phyloP scores from a whole-genome alignment of 2,888 invertebrate species.

The Acanthopleura granulata region DNA sequence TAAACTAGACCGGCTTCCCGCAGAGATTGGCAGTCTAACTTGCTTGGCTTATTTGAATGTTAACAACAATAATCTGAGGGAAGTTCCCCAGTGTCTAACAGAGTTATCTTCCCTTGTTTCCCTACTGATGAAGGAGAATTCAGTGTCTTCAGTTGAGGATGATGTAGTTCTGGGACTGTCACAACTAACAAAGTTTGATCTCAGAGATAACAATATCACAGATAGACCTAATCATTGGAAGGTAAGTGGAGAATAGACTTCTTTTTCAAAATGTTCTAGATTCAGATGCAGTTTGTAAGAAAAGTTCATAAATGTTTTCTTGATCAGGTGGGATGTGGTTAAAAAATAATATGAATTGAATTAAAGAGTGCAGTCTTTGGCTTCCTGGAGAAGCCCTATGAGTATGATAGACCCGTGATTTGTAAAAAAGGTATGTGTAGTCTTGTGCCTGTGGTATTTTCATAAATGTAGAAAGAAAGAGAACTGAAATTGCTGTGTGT shows the following conservation, averaged over 20 bases:
- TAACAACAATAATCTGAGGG: constrained; percentile 53
- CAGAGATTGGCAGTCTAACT: constrained; percentile 41
- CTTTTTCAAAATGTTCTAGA: not conserved
- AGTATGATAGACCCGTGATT: too few species aligned
- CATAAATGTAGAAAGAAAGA: too few species aligned
- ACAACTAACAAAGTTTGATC: constrained; percentile 60
- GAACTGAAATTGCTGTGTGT: too few species aligned
- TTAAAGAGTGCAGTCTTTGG: too few species aligned
- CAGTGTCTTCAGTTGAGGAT: constrained; percentile 50
- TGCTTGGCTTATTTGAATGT: constrained; percentile 57
- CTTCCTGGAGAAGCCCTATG: too few species aligned
- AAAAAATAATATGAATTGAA: too few species aligned
- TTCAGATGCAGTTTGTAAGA: not conserved
- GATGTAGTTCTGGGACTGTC: constrained; percentile 58
- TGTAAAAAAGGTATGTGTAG: too few species aligned
- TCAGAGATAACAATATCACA: constrained; percentile 58
- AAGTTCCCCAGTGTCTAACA: constrained; percentile 52
- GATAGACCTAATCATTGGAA: constrained; percentile 63
- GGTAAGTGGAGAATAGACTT: constrained; percentile 38
- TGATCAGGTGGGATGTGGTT: too few species aligned
- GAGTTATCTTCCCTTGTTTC: constrained; percentile 45
- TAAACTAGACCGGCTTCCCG: constrained; percentile 49
- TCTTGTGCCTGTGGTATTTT: too few species aligned
- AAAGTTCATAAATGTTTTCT: too few species aligned
- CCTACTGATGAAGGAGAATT: constrained; percentile 54